Percentiles rank a stretch among this genome's conserved stretches.
These are phyloP conservation scores for Orgyia antiqua DNA, from an alignment of 2,888 invertebrate species.

Conservation along the genomic window DNA sequence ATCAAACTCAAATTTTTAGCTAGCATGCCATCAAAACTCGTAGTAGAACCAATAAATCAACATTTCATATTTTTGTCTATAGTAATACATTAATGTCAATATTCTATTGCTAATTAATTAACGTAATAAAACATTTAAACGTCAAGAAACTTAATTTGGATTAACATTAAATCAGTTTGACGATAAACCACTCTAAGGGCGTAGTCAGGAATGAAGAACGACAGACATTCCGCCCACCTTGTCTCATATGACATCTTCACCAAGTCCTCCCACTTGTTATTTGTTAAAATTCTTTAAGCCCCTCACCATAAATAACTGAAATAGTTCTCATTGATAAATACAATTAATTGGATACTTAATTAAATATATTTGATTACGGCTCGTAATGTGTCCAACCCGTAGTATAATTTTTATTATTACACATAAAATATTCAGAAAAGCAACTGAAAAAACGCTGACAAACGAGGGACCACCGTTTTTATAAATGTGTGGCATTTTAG, in stretches of 20 bases:
- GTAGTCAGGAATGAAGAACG: conserved; percentile 33
- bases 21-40: too few species aligned
- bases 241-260: conserved; percentile 18
- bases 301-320: conserved; percentile 1
- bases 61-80: too few species aligned
- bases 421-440: background rate
- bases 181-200: conserved; percentile 26
- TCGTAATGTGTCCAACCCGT: background rate
- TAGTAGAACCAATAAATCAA: too few species aligned
- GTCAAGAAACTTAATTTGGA: conserved; percentile 17
- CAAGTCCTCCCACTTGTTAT: conserved; percentile 13
- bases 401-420: background rate
- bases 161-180: conserved; percentile 40
- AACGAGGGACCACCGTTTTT: background rate
- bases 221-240: conserved; percentile 28
- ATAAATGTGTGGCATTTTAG: background rate
- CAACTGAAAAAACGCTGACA: background rate
- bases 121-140: too few species aligned
- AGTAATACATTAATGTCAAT: too few species aligned
- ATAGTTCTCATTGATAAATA: background rate
- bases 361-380: background rate
- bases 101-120: too few species aligned
- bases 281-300: conserved; percentile 13
- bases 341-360: conserved; percentile 2
- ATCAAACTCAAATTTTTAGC: too few species aligned